These are phyloP conservation scores for Pseudochaenichthys georgianus DNA, from an alignment of 2,797 vertebrate genomes.

Conservation along the genomic window DNA sequence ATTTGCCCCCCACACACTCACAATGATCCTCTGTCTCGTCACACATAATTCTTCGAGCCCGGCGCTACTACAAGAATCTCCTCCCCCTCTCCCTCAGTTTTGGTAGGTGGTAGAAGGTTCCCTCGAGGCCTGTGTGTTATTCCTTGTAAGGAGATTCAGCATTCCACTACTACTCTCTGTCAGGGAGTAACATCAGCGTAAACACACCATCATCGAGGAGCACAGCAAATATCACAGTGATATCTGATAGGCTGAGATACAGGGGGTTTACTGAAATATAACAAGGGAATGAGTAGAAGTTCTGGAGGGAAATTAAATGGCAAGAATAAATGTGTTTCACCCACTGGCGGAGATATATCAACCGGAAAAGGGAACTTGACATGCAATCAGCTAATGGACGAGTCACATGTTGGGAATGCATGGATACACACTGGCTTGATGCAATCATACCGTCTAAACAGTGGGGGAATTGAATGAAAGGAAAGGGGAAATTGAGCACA, in stretches of 20 bases:
- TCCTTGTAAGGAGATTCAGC: conserved; percentile 82
- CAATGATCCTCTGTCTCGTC: conserved; percentile 47
- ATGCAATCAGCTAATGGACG: conserved; percentile 78
- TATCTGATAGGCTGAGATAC: neutral
- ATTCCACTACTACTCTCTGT: conserved; percentile 68
- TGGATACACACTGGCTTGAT: neutral
- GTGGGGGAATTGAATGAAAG: neutral
- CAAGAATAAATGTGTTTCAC: conserved; percentile 29
- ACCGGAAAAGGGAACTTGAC: conserved; percentile 58
- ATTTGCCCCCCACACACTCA: conserved; percentile 29
- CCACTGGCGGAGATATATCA: conserved; percentile 52
- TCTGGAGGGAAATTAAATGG: conserved; percentile 29
- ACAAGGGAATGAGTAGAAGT: neutral
- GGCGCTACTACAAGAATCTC: conserved; percentile 58
- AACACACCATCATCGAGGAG: conserved; percentile 48
- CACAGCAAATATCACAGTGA: conserved; percentile 3
- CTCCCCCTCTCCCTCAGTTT: conserved; percentile 53
- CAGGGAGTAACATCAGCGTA: conserved; percentile 51
- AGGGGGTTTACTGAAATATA: conserved; percentile 19
- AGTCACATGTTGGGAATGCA: conserved; percentile 30
- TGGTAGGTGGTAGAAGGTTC: conserved; percentile 57
- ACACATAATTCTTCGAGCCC: conserved; percentile 47
- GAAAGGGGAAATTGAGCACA: neutral
- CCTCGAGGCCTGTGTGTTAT: conserved; percentile 65
- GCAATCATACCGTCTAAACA: neutral